Conservation (phyloP, 2,888 invertebrate species). For the Thera obeliscata region DNA sequence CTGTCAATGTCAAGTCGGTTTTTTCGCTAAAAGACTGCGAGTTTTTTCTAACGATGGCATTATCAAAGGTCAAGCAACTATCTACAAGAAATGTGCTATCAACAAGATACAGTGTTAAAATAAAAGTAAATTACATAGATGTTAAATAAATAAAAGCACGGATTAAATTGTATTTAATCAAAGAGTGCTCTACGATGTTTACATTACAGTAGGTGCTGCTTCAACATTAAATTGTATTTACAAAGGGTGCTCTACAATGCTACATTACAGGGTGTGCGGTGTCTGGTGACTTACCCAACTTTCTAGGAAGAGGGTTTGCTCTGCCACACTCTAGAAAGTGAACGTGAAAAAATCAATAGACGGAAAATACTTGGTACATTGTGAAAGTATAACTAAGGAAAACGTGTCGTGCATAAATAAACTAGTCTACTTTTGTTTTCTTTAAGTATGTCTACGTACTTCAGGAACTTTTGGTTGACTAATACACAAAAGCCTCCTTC, state of each 20-base stretch:
- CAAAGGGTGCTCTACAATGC: conserved; percentile 11
- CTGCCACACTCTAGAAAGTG: conserved; percentile 82
- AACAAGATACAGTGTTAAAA: background rate
- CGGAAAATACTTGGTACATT: conserved; percentile 30
- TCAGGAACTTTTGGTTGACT: too few relatives aligned
- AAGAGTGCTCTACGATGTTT: conserved; percentile 9
- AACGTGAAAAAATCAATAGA: conserved; percentile 51
- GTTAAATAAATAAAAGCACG: background rate
- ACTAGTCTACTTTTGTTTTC: background rate
- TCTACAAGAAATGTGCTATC: background rate
- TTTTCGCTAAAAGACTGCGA: background rate
- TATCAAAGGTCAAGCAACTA: conserved; percentile 12
- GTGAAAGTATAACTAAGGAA: background rate
- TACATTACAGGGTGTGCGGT: conserved; percentile 12
- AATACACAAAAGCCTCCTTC: background rate
- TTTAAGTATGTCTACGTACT: too few relatives aligned
- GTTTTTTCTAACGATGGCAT: conserved; percentile 1
- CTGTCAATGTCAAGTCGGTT: conserved; percentile 19
- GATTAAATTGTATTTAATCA: conserved; percentile 3
- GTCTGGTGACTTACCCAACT: conserved; percentile 67
- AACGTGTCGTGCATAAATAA: conserved; percentile 1
- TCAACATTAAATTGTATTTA: conserved; percentile 2
- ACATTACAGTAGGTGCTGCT: conserved; percentile 7
- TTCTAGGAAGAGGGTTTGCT: conserved; percentile 80
- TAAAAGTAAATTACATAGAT: background rate